A percentile compares a stretch with the other conserved stretches of the same genome.
Evolutionary conservation across 1,140 invertebrate species (phyloP).

Genomic region (Conus betulinus): DNA sequence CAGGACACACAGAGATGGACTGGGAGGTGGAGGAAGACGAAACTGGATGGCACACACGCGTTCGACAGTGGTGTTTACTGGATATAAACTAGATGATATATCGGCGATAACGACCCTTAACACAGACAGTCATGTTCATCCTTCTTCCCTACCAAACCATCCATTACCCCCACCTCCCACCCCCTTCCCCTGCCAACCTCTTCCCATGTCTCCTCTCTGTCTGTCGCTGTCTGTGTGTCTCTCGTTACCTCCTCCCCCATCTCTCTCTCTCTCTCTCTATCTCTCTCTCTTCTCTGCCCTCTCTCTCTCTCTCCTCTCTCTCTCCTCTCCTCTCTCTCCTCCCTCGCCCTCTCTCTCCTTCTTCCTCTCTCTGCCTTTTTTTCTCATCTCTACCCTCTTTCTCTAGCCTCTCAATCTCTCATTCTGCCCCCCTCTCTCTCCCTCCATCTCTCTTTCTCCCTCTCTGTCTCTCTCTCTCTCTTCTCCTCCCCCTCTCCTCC

Average conservation of each 20-base stretch:
- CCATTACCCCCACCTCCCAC: too few relatives aligned
- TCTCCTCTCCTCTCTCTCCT: not conserved
- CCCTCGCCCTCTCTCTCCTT: not conserved
- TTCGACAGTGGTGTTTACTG: not conserved
- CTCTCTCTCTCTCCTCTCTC: too few relatives aligned
- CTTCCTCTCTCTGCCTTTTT: not conserved
- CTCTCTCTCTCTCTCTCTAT: too few relatives aligned
- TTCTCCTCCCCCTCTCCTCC: not conserved
- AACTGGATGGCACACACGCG: too few relatives aligned
- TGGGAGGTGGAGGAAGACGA: not conserved
- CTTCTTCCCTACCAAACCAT: not conserved
- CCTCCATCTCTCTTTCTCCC: too few relatives aligned
- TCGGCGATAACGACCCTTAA: not conserved
- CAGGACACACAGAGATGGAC: not conserved
- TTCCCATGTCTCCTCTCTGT: not conserved
- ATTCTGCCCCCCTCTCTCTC: not conserved
- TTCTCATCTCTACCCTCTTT: too few relatives aligned
- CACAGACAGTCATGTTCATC: not conserved
- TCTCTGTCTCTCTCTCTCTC: too few relatives aligned
- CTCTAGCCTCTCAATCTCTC: too few relatives aligned
- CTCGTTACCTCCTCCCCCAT: not conserved
- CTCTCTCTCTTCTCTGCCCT: too few relatives aligned
- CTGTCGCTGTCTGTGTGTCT: constrained; percentile 5
- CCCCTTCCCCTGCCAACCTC: too few relatives aligned
- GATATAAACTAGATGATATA: not conserved